A percentile compares a stretch with the other conserved stretches of the same genome.
Conservation (phyloP, 2,888 invertebrate genomes). For the Bellardia pandia region DNA sequence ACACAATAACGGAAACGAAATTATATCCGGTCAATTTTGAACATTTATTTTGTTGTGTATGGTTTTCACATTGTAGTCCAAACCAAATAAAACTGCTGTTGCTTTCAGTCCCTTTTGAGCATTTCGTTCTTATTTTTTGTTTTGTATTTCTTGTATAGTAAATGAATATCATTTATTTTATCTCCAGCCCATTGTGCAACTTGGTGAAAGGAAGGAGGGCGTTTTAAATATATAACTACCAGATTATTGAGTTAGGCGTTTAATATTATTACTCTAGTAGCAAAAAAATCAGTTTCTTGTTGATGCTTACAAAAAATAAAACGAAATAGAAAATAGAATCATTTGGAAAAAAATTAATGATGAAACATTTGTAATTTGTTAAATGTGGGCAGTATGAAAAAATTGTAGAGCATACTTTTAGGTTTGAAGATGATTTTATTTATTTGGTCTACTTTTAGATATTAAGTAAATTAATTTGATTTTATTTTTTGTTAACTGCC, state of each 20-base stretch:
- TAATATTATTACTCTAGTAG: conserved; percentile 9
- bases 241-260: conserved; percentile 40
- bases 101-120: conserved; percentile 1
- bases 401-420: conserved; percentile 14
- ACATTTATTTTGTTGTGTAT: conserved; percentile 54
- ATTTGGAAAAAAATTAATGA: conserved; percentile 15
- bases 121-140: background rate
- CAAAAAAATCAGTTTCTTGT: conserved; percentile 6
- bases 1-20: conserved; percentile 63
- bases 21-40: conserved; percentile 72
- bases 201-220: background rate
- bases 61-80: conserved; percentile 44
- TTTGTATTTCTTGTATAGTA: conserved; percentile 4
- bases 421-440: background rate
- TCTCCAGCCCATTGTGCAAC: conserved; percentile 3
- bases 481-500: background rate
- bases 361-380: conserved; percentile 9
- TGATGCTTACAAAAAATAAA: background rate
- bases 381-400: background rate
- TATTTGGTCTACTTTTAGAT: background rate
- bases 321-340: conserved; percentile 3
- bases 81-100: conserved; percentile 27
- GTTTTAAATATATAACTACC: conserved; percentile 12
- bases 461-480: background rate
- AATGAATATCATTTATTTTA: conserved; percentile 48